Evolutionary conservation across 1,140 invertebrate genomes (phyloP).

Genomic region (Pantala flavescens): DNA sequence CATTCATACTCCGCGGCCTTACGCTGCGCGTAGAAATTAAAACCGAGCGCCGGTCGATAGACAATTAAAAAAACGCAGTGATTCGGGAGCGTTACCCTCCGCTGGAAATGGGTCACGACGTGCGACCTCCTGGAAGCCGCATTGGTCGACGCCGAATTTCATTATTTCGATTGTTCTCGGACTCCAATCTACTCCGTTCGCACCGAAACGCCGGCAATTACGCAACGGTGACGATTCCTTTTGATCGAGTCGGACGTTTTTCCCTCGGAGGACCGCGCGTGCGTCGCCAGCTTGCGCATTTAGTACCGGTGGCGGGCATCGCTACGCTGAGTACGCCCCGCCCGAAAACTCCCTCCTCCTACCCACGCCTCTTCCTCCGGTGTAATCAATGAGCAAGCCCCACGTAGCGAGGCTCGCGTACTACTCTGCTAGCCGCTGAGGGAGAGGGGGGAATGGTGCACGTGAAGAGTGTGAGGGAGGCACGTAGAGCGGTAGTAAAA

Average conservation of each 20-base stretch:
- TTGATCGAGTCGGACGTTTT: too few species aligned
- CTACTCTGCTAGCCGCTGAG: neutral
- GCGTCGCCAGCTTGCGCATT: too few species aligned
- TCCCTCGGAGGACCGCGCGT: too few species aligned
- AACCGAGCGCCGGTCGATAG: neutral
- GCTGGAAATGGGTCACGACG: neutral
- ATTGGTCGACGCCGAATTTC: too few species aligned
- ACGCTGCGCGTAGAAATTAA: neutral
- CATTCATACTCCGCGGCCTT: slow-evolving; percentile 3
- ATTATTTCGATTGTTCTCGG: too few species aligned
- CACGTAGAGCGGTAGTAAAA: neutral
- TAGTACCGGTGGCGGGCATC: too few species aligned
- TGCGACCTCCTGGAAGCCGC: neutral
- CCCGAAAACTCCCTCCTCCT: neutral
- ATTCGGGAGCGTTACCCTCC: neutral
- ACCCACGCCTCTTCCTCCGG: neutral
- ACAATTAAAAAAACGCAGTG: neutral
- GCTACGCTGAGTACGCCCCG: neutral
- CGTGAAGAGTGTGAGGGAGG: neutral
- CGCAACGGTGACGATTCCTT: too few species aligned
- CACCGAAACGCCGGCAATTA: too few species aligned
- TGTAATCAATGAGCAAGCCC: neutral
- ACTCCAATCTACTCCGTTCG: too few species aligned
- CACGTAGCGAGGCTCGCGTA: neutral
- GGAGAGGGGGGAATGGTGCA: neutral